Evolutionary conservation across 2,113 vertebrate species (phyloP), one percentile per base, ranked within the genome.

Genomic region (Rhineura floridana): DNA sequence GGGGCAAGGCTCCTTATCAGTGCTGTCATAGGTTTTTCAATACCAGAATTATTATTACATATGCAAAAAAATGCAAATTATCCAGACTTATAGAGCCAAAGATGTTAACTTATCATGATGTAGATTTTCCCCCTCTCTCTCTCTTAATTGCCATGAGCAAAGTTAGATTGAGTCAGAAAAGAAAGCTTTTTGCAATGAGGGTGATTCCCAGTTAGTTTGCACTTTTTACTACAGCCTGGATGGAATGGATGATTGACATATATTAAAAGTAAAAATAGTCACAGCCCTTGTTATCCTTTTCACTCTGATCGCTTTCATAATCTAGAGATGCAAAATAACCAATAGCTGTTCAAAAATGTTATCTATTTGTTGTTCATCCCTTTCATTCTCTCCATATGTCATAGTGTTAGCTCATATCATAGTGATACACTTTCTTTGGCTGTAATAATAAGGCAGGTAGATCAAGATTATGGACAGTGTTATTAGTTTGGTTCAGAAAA

Each of bases 401-500:
- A 83, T 46, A 80, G 70, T 79, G 77, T 39, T 87, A 0, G 62
- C 28, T 88, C 50, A 33, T 81, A 83, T 85, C 30, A n/a, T n/a
- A n/a, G 48, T 2, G 65, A 44, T 78, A 52, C 46, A 46, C 81
- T 86, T 91, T 93, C 81, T 88, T 36, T 23, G 78, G 89, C 12
- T 88, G 6, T 28, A 76, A 39, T 87, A 90, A 90, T 17, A 42
- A 63, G 75, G 10, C 67, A 93, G 77, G 69, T 92, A 69, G 55
- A 65, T 91, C 87, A 91, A 88, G 44, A 92, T 92, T 90, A 90
- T 90, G 81, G 59, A 63, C 88, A 93, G 39, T 15, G 50, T 92
- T 92, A 91, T 91, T 46, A 63, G 70, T 94, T 95, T 94, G 59
- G 89, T 95, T 81, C 83, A 92, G 59, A 79, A 91, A 95, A 89